Percentiles rank a stretch among this genome's conserved stretches.
Conservation (phyloP, 2,113 vertebrate genomes). For the Perognathus longimembris region DNA sequence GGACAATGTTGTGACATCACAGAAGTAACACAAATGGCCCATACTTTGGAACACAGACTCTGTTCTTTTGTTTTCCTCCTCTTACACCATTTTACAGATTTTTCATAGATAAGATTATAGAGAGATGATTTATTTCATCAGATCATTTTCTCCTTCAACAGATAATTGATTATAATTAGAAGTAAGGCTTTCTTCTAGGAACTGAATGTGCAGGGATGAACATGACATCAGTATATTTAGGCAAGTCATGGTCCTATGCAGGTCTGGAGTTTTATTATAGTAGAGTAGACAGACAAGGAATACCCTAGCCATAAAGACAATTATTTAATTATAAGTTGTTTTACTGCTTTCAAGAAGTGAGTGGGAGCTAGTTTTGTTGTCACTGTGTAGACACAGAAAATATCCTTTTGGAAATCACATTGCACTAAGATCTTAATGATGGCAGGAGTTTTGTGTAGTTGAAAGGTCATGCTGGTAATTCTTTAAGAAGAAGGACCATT, state of each 20-base stretch:
- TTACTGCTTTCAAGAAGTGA: not conserved
- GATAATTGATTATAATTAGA: not conserved
- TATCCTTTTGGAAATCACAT: not conserved
- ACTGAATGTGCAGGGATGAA: not conserved
- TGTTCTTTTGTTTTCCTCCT: not conserved
- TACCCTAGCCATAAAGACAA: not conserved
- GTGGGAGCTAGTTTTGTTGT: not conserved
- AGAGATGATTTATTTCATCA: not conserved
- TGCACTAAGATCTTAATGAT: not conserved
- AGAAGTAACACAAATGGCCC: not conserved
- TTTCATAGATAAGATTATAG: not conserved
- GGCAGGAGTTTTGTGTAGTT: not conserved
- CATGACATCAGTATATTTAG: not conserved
- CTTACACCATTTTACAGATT: not conserved
- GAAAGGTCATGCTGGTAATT: not conserved
- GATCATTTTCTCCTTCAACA: not conserved
- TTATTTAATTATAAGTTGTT: constrained; percentile 22
- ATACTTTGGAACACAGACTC: not conserved
- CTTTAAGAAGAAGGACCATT: not conserved
- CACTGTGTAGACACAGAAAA: not conserved
- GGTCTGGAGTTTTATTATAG: too few species aligned
- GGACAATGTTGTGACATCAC: not conserved
- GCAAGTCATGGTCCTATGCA: not conserved
- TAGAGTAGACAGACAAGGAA: not conserved
- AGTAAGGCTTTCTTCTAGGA: not conserved